phyloP scores from a whole-genome alignment of 92 coral and sea anemone genomes.

The Palythoa grandiflora region DNA sequence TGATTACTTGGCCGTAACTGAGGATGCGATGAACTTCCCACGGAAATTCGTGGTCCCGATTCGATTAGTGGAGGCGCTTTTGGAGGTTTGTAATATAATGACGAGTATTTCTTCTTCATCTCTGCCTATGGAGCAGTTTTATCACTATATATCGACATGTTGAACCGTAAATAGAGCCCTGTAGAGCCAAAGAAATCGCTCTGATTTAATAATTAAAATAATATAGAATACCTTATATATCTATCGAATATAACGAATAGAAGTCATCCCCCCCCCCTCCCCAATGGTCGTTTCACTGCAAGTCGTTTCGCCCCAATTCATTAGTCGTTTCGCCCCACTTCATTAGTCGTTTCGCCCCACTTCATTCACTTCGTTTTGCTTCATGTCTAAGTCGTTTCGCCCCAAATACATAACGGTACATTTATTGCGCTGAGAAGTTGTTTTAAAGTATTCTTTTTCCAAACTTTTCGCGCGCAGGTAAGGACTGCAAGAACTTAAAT shows the following conservation, averaged over 20 bases:
- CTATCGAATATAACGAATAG: neutral
- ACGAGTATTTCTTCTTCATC: neutral
- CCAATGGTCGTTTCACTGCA: no score
- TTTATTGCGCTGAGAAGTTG: no score
- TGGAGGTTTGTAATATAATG: slow-evolving; percentile 25
- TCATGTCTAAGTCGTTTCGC: no score
- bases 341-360: no score
- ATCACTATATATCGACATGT: neutral
- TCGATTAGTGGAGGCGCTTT: slow-evolving; percentile 1
- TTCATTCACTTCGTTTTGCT: no score
- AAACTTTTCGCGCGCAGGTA: no score
- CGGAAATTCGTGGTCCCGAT: slow-evolving; percentile 24
- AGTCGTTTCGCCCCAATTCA: no score
- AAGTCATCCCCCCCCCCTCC: no score
- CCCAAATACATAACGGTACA: no score
- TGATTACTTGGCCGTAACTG: slow-evolving; percentile 40
- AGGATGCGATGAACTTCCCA: slow-evolving; percentile 16
- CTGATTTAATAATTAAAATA: neutral
- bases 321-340: no score
- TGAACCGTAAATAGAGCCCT: neutral
- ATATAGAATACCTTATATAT: neutral
- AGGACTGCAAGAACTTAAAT: no score
- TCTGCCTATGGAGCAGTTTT: neutral
- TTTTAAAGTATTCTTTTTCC: no score
- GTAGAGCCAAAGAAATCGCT: neutral